Evolutionary conservation across 2,888 invertebrate genomes (phyloP), one percentile per base, ranked within the genome.

Genomic region (Dasypogon diadema): DNA sequence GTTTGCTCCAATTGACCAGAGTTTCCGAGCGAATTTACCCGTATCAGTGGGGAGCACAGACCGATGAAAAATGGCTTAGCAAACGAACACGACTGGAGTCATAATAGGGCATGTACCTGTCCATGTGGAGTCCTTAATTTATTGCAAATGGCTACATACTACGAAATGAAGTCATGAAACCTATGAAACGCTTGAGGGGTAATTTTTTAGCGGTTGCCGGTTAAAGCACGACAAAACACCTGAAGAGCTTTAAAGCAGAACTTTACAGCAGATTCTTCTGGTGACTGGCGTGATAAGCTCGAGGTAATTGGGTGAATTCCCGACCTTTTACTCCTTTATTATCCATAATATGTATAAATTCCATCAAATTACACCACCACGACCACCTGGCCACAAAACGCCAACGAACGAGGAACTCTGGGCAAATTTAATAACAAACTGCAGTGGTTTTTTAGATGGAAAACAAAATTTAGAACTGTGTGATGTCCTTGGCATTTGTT

Each of bases 11-110:
- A n/a, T n/a, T n/a, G n/a, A n/a, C n/a, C n/a, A n/a, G n/a, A 58
- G 26, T 37, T 60, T 34, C 60, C 21, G 37, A 18, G 60, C n/a
- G 18, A 60, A 37, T 37, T 60, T 60, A 60, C 26, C 37, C 60
- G 37, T 34, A 37, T 60, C 18, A 37, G 37, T 16, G 37, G n/a
- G 42, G 30, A 8, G 3, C 8, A 8, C 30, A 8, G 30, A 8
- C 8, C 4, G 3, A 30, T 5, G 30, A 30, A 8, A 3, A 30
- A 30, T 30, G 8, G 4, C 8, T 8, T 3, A 5, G 8, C 30
- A 30, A 30, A 30, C 8, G 30, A 30, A 30, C 30, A 3, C 8
- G 3, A 8, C 16, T 10, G 60, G 10, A 10, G 10, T 34, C 10
- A 4, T 58, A 37, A 18, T 16, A 37, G 60, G 34, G 34, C 60